A percentile compares a stretch with the other conserved stretches of the same genome.
Evolutionary conservation across 2,113 vertebrate genomes (phyloP).

Genomic region (Corythaixoides concolor): DNA sequence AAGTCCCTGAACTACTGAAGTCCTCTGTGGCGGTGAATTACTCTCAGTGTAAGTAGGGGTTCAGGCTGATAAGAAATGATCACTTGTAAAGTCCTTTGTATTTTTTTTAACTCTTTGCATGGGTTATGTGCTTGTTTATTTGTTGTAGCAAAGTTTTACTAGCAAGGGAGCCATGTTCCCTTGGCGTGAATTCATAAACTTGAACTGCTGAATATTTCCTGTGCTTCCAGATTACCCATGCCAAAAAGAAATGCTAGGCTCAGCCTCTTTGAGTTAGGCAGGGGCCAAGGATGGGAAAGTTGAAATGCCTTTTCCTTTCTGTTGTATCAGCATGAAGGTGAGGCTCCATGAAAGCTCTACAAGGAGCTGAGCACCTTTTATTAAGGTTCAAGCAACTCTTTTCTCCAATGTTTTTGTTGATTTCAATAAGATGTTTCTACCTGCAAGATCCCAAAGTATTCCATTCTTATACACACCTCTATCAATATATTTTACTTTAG

Average conservation of each 20-base stretch:
- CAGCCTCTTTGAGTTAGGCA: neutral
- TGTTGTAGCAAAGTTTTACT: neutral
- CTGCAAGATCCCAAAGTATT: neutral
- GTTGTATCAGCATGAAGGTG: neutral
- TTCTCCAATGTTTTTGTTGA: neutral
- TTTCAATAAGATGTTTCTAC: neutral
- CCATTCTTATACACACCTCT: neutral
- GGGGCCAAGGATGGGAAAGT: neutral
- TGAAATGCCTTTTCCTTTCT: neutral
- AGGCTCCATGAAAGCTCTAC: neutral
- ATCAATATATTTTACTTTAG: neutral
- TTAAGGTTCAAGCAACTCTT: neutral
- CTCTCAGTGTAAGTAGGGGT: neutral
- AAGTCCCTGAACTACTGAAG: neutral
- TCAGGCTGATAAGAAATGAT: neutral
- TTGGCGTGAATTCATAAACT: neutral
- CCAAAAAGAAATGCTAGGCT: neutral
- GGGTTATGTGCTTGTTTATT: neutral
- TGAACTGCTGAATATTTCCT: neutral
- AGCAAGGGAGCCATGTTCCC: neutral
- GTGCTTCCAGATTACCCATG: neutral
- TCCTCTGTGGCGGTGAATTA: neutral
- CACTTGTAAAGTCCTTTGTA: neutral
- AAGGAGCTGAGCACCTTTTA: neutral
- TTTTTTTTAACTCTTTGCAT: neutral